Percentiles rank a stretch among this genome's conserved stretches.
Conservation (phyloP, 2,888 invertebrate genomes). For the Dioctria rufipes region DNA sequence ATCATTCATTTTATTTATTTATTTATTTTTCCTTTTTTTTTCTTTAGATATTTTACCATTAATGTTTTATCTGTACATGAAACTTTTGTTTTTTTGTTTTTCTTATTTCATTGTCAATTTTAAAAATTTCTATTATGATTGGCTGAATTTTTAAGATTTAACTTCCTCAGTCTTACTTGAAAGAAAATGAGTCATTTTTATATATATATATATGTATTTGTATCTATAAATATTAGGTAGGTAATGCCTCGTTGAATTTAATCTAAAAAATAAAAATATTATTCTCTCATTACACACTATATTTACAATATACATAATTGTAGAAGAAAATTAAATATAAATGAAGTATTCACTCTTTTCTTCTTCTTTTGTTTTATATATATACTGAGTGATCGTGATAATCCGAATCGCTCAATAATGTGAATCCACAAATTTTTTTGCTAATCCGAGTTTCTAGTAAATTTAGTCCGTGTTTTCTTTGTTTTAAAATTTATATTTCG, state of each 20-base stretch:
- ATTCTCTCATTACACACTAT: neutral
- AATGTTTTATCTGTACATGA: conserved; percentile 18
- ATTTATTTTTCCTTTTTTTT: neutral
- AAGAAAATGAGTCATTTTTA: neutral
- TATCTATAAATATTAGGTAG: no score
- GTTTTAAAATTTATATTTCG: no score
- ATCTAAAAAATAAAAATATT: neutral
- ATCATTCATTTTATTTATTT: no score
- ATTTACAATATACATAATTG: no score
- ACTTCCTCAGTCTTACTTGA: neutral
- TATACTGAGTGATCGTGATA: no score
- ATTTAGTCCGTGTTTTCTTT: no score
- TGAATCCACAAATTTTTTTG: no score
- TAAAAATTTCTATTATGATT: neutral
- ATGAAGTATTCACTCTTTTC: no score
- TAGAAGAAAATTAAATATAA: no score
- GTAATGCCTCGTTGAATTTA: neutral
- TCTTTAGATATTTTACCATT: neutral
- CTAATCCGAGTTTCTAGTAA: no score
- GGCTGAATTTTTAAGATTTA: neutral
- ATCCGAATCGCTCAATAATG: no score
- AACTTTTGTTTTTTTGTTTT: neutral
- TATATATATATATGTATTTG: neutral
- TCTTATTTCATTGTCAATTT: neutral
- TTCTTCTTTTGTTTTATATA: no score